phyloP scores from a whole-genome alignment of 2,888 invertebrate species.

The Lycophotia porphyrea region DNA sequence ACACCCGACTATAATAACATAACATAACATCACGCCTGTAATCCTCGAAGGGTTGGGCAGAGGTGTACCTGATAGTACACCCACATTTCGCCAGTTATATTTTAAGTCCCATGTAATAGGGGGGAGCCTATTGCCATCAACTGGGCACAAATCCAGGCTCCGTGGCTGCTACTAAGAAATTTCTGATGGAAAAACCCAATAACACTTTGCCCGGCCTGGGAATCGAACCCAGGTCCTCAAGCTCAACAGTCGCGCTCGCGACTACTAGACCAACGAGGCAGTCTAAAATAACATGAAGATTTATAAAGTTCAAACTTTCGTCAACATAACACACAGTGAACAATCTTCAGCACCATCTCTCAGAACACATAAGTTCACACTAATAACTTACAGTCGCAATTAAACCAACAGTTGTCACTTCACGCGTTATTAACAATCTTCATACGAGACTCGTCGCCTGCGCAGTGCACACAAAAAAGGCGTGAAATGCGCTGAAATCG shows the following conservation, averaged over 20 bases:
- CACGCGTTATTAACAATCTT: slow-evolving; percentile 83
- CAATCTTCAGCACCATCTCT: slow-evolving; percentile 45
- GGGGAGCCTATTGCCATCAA: too few relatives aligned
- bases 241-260: too few relatives aligned
- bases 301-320: slow-evolving; percentile 8
- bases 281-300: background rate
- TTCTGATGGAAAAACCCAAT: too few relatives aligned
- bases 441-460: slow-evolving; percentile 75
- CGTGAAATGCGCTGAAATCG: slow-evolving; percentile 88
- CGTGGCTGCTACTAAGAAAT: too few relatives aligned
- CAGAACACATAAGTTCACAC: slow-evolving; percentile 58
- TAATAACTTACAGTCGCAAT: slow-evolving; percentile 76
- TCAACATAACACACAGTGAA: slow-evolving; percentile 28
- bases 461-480: slow-evolving; percentile 81
- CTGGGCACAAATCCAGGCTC: too few relatives aligned
- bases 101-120: too few relatives aligned
- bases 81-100: too few relatives aligned
- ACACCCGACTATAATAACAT: background rate
- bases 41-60: too few relatives aligned
- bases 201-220: too few relatives aligned
- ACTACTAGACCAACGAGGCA: too few relatives aligned
- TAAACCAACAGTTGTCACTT: slow-evolving; percentile 84
- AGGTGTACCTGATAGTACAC: too few relatives aligned
- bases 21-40: background rate
- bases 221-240: too few relatives aligned